Base-by-base conservation (phyloP, 2,888 invertebrate species). In the Ephialtes manifestator region DNA sequence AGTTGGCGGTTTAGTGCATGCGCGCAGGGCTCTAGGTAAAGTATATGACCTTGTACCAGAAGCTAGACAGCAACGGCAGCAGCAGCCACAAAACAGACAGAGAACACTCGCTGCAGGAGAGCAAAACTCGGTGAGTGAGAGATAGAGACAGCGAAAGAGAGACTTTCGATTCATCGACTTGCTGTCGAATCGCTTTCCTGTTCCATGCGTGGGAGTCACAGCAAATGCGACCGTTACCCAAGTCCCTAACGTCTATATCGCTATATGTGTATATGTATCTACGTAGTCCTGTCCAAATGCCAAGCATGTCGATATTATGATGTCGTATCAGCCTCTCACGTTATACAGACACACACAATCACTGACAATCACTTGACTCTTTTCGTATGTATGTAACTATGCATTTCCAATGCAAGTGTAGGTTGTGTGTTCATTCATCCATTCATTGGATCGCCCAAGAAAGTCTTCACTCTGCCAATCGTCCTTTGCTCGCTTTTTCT, bases 121-220 rank as follows among this genome's bases (percentile, higher is more conserved):
- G 39, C 55, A 76, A 51, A 74, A 48, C 51, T 35, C 58, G 20
- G 65, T 58, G 48, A 71, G 53, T 48, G 55, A 48, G 55, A 53
- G 28, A 46, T 13, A 35, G 60, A 65, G 11, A 76, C 24, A 39
- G 65, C 35, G 60, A 51, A 31, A 35, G 63, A 70, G 63, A 60
- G 70, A 82, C 85, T 82, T 79, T 85, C 75, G 71, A 85, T 79
- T 85, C 78, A 82, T 82, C 79, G 81, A 82, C 82, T 79, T 75
- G 82, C 79, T 75, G 82, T 82, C 79, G 82, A 79, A 82, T 75
- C 74, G 78, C 28, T 82, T 82, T 82, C 71, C 82, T 82, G 78
- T 75, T 48, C 43, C 28, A 24, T 35, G 20, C 68, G 74, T 74
- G 60, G 60, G 74, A 48, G 60, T 60, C 18, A 11, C 18, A 65